phyloP scores from a whole-genome alignment of 2,888 invertebrate genomes.

The Bedellia somnulentella region DNA sequence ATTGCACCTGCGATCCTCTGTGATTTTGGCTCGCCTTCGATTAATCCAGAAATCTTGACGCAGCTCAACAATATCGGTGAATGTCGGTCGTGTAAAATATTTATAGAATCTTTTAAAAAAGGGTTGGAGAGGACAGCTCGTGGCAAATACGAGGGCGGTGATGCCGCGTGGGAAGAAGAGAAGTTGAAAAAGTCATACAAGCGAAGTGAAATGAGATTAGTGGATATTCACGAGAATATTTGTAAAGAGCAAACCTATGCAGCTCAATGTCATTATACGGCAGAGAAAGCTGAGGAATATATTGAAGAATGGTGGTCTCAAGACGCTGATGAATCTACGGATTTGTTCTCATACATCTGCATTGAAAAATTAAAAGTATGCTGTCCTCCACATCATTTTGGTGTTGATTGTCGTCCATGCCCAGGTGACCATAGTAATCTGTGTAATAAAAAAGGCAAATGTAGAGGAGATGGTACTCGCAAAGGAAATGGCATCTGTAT shows the following conservation, averaged over 20 bases:
- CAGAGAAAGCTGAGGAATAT: constrained; percentile 78
- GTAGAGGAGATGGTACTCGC: constrained; percentile 83
- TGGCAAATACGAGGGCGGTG: constrained; percentile 90
- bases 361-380: constrained; percentile 76
- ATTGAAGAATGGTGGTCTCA: constrained; percentile 89
- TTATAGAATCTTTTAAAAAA: constrained; percentile 76
- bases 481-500: constrained; percentile 90
- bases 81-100: constrained; percentile 75
- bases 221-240: constrained; percentile 87
- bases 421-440: constrained; percentile 70
- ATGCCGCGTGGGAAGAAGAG: constrained; percentile 91
- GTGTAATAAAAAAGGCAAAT: constrained; percentile 82
- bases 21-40: constrained; percentile 21
- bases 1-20: background rate
- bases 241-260: constrained; percentile 76
- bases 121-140: constrained; percentile 81
- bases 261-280: constrained; percentile 80
- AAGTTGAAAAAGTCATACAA: constrained; percentile 80
- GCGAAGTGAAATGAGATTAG: constrained; percentile 84
- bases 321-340: constrained; percentile 38
- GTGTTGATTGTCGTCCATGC: constrained; percentile 80
- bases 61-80: constrained; percentile 65
- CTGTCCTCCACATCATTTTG: constrained; percentile 84
- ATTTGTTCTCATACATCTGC: constrained; percentile 70
- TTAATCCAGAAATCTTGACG: constrained; percentile 26